Percentiles rank a stretch among this genome's conserved stretches.
Conservation (phyloP, 92 coral and sea anemone genomes). For the Micromussa lordhowensis region DNA sequence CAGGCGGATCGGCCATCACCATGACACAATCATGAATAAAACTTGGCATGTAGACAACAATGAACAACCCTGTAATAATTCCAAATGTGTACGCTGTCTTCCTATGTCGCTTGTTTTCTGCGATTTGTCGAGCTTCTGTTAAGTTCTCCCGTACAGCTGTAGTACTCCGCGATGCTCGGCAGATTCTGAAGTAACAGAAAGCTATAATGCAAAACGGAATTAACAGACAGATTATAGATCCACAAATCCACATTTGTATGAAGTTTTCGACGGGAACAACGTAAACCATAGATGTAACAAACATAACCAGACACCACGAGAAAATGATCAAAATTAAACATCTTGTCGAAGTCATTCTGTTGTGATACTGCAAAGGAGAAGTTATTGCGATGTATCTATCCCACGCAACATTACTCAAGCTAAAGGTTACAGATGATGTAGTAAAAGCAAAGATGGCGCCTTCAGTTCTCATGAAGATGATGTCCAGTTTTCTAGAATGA, state of each 20-base stretch:
- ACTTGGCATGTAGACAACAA: background rate
- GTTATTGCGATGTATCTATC: slow-evolving; percentile 36
- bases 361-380: slow-evolving; percentile 18
- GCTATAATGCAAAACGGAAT: slow-evolving; percentile 21
- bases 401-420: slow-evolving; percentile 12
- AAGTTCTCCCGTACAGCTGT: background rate
- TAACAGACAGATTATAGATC: background rate
- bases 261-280: background rate
- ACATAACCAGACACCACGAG: slow-evolving; percentile 2
- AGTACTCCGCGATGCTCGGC: slow-evolving; percentile 4
- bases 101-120: slow-evolving; percentile 9
- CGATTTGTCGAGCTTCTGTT: slow-evolving; percentile 13
- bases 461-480: background rate
- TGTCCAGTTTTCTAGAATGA: background rate
- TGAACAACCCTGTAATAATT: slow-evolving; percentile 7
- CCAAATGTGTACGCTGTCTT: slow-evolving; percentile 28
- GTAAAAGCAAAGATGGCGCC: background rate
- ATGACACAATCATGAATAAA: background rate
- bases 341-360: background rate
- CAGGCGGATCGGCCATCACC: background rate
- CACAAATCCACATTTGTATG: background rate
- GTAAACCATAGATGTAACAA: background rate
- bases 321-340: slow-evolving; percentile 1
- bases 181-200: slow-evolving; percentile 22
- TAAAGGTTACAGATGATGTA: background rate